phyloP scores from a whole-genome alignment of 2,888 invertebrate genomes.

The Drosophila gaucha region DNA sequence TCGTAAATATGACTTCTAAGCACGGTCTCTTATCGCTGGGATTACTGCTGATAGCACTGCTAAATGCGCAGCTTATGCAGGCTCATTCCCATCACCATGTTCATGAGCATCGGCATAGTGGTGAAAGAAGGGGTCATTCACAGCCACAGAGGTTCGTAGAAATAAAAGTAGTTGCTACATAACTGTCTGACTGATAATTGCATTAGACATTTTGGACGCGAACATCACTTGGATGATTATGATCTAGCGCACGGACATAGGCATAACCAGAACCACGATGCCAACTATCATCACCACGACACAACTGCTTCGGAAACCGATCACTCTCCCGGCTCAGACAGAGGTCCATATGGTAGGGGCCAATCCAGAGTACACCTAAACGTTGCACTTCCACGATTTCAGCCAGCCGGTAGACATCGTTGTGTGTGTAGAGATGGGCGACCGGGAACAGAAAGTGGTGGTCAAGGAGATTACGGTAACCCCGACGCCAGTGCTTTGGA shows the following conservation, averaged over 20 bases:
- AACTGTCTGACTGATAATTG: not conserved
- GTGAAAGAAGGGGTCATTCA: constrained; percentile 7
- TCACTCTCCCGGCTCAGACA: not conserved
- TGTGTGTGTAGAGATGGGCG: not conserved
- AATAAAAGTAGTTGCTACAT: not conserved
- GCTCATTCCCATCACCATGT: constrained; percentile 32
- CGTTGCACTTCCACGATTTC: not conserved
- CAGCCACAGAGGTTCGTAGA: constrained; percentile 28
- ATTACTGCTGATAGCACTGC: constrained; percentile 51
- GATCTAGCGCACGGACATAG: constrained; percentile 15
- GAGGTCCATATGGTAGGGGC: not conserved
- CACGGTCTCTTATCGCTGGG: constrained; percentile 53
- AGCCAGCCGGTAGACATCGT: not conserved
- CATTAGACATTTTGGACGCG: constrained; percentile 6
- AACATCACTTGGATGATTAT: constrained; percentile 11
- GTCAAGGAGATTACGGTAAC: not conserved
- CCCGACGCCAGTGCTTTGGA: constrained; percentile 1
- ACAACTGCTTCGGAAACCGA: not conserved
- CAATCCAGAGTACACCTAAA: constrained; percentile 1
- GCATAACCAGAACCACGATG: not conserved
- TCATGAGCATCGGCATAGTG: not conserved
- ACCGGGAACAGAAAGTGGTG: not conserved
- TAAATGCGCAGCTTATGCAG: constrained; percentile 46
- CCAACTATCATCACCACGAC: constrained; percentile 3
- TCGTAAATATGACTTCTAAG: constrained; percentile 42